Conservation (phyloP, 2,888 invertebrate genomes). For the Microchrysa polita region DNA sequence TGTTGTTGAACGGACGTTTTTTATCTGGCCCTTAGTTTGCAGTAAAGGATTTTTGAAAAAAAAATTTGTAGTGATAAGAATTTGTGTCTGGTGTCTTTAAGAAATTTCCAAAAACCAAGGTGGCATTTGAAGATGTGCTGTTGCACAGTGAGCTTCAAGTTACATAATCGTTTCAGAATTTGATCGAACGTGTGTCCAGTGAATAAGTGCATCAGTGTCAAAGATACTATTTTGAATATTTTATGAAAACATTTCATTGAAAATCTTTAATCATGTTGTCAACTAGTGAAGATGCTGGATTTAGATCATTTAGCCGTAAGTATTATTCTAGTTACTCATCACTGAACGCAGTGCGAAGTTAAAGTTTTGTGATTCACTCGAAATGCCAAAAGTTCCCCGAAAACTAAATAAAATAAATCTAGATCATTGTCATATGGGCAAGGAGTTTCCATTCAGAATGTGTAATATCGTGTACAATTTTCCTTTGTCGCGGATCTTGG, state of each 20-base stretch:
- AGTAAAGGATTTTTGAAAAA: not conserved
- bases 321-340: constrained; percentile 47
- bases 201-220: too few species aligned
- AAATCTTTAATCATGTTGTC: constrained; percentile 61
- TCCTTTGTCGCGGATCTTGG: too few species aligned
- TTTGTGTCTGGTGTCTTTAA: not conserved
- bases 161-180: not conserved
- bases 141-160: not conserved
- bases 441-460: too few species aligned
- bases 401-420: too few species aligned
- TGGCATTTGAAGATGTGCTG: not conserved
- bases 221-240: too few species aligned
- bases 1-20: not conserved
- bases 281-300: constrained; percentile 65
- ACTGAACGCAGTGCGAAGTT: not conserved
- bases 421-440: too few species aligned
- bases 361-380: not conserved
- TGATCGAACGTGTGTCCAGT: not conserved
- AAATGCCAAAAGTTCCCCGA: too few species aligned
- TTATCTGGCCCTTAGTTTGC: not conserved
- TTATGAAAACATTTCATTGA: not conserved
- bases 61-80: not conserved
- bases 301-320: constrained; percentile 65
- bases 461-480: too few species aligned
- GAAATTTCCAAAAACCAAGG: not conserved